Base-by-base conservation (phyloP, 2,888 invertebrate species). In the Parascotia fuliginaria region DNA sequence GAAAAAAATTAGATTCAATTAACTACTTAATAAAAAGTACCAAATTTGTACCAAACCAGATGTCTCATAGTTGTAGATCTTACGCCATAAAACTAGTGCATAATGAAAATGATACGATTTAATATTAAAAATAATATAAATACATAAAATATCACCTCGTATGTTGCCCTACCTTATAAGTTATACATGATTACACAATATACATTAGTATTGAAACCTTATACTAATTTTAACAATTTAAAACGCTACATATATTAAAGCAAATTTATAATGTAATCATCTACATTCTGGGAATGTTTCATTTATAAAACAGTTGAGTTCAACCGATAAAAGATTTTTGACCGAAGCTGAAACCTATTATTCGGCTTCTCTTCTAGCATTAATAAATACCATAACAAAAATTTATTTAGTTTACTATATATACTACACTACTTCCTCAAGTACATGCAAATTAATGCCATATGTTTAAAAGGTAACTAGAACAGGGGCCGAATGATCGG, bases 261-360 rank as follows among this genome's bases (percentile, higher is more conserved):
- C 85, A 83, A 87, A 81, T 24, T 24, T 24, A n/a, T 24, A 24
- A 24, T 76, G 36, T 76, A 80, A 77, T 62, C 67, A 65, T 65
- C 78, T 82, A 85, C 85, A 87, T 85, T 87, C 85, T 83, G 79
- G 83, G 86, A 89, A 89, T 86, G 87, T 83, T 52, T 45, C 48
- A 66, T 76, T 69, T 77, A 67, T 44, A 75, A 70, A 78, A 79
- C 59, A 75, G 73, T 24, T 7, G 24, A 7, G 24, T 24, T 9
- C 24, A 1, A 24, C 24, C 24, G 24, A 24, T 7, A 24, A 4
- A 6, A 6, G 3, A 6, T 24, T 24, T 24, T 6, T 7, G 24
- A 5, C 24, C 7, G 24, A 6, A 7, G 5, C 5, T 7, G 7
- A 24, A 24, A 24, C 3, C 24, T 6, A 24, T 6, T 24, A 24